phyloP scores from a whole-genome alignment of 92 coral and sea anemone species.

The Isaurus tuberculatus region DNA sequence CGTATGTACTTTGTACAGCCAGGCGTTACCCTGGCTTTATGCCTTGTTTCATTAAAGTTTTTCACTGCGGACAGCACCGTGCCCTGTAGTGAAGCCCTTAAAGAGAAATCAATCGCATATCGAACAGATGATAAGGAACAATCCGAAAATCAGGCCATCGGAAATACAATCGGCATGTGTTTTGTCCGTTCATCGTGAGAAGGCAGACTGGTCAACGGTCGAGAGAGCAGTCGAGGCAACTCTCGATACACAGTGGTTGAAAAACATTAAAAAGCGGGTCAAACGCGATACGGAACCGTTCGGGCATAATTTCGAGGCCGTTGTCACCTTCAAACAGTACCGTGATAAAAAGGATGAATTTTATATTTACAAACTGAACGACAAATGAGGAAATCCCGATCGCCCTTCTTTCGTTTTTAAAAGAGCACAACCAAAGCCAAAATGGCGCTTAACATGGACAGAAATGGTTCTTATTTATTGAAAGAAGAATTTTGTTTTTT shows the following conservation, averaged over 20 bases:
- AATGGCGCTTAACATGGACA: constrained; percentile 54
- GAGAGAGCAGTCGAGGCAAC: constrained; percentile 57
- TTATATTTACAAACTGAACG: constrained; percentile 45
- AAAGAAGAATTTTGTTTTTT: constrained; percentile 60
- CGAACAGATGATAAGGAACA: constrained; percentile 47
- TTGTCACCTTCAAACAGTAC: constrained; percentile 48
- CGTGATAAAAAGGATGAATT: constrained; percentile 27
- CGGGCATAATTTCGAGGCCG: constrained; percentile 59
- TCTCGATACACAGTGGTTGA: constrained; percentile 55
- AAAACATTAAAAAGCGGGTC: constrained; percentile 59
- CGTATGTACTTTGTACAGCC: constrained; percentile 48
- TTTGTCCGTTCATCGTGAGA: constrained; percentile 44
- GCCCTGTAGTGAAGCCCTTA: constrained; percentile 42
- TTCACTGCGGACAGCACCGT: constrained; percentile 62
- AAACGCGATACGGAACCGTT: constrained; percentile 53
- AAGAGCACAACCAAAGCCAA: constrained; percentile 23
- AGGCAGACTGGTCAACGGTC: constrained; percentile 50
- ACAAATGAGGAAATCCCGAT: constrained; percentile 51
- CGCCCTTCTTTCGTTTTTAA: constrained; percentile 44
- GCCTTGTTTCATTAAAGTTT: constrained; percentile 32
- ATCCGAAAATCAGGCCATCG: constrained; percentile 68
- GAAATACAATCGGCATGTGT: constrained; percentile 61
- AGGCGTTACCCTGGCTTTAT: constrained; percentile 55
- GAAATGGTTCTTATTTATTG: constrained; percentile 58
- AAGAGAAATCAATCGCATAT: constrained; percentile 41